Percentiles rank a stretch among this genome's conserved stretches.
Evolutionary conservation across 35 echinoderm and acorn worm genomes (phyloP).

Genomic region (Nesometra sesokonis): DNA sequence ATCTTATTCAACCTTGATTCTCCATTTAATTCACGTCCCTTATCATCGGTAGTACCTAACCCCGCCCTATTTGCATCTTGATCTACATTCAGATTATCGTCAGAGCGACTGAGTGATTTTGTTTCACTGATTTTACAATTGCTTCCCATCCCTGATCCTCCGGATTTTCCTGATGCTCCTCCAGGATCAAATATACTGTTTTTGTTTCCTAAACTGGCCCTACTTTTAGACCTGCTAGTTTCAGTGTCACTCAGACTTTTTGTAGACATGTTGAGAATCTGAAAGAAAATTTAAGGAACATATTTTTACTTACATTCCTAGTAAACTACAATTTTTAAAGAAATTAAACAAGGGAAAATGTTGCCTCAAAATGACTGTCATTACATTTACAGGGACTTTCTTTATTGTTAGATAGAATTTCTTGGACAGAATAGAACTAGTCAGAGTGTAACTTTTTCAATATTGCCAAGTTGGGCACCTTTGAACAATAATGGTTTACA

Average conservation of each 20-base stretch:
- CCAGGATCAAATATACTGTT: neutral
- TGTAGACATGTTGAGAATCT: neutral
- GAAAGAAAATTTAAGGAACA: too few relatives aligned
- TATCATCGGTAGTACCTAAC: slow-evolving; percentile 15
- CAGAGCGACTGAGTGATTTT: slow-evolving; percentile 3
- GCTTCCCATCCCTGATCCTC: neutral
- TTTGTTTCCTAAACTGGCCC: neutral
- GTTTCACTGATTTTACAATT: neutral
- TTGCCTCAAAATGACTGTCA: too few relatives aligned
- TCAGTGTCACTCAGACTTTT: neutral
- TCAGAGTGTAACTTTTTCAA: too few relatives aligned
- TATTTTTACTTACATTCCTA: too few relatives aligned
- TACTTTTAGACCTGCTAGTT: neutral
- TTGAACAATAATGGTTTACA: too few relatives aligned
- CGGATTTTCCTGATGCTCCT: neutral
- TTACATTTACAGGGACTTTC: too few relatives aligned
- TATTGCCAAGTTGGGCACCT: too few relatives aligned
- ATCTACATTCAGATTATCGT: neutral
- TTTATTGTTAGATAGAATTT: too few relatives aligned
- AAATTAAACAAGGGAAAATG: too few relatives aligned
- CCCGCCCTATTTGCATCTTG: neutral
- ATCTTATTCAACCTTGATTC: neutral
- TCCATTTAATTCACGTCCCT: neutral
- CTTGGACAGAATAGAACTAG: too few relatives aligned
- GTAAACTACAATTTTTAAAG: too few relatives aligned